Conservation (phyloP, 1,140 invertebrate genomes). For the Liolophura sinensis region DNA sequence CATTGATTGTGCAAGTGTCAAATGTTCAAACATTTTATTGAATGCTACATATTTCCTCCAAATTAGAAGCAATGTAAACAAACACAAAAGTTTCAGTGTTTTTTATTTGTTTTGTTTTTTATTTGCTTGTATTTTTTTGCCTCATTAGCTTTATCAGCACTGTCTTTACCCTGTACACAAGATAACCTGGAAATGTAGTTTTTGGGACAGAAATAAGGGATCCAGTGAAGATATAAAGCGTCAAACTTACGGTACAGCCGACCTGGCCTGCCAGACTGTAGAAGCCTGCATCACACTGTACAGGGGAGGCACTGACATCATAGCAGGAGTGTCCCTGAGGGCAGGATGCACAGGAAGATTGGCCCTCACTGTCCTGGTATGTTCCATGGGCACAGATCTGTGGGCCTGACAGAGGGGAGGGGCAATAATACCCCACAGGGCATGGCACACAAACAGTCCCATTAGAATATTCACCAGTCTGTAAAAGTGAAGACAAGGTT, state of each 20-base stretch:
- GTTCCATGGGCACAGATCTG: constrained; percentile 36
- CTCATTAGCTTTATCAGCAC: too few relatives aligned
- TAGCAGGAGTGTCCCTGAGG: constrained; percentile 44
- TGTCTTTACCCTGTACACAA: too few relatives aligned
- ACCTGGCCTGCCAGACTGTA: constrained; percentile 40
- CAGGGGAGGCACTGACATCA: constrained; percentile 28
- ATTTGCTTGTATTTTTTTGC: too few relatives aligned
- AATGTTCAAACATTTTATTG: too few relatives aligned
- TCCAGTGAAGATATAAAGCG: background rate
- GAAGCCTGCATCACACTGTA: constrained; percentile 41
- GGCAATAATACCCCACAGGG: constrained; percentile 41
- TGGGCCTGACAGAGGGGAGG: constrained; percentile 26
- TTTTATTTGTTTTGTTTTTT: too few relatives aligned
- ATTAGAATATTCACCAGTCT: constrained; percentile 48
- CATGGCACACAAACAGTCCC: constrained; percentile 37
- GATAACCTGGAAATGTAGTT: too few relatives aligned
- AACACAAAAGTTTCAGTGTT: too few relatives aligned
- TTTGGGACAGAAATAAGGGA: too few relatives aligned
- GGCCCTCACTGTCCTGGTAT: constrained; percentile 37
- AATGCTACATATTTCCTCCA: too few relatives aligned
- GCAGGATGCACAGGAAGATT: constrained; percentile 41
- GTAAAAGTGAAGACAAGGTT: constrained; percentile 6
- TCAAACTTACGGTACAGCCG: constrained; percentile 37
- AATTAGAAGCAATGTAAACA: too few relatives aligned
- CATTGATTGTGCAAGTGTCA: too few relatives aligned